Conservation (phyloP, 1,140 invertebrate species). For the Aphelinus certus region DNA sequence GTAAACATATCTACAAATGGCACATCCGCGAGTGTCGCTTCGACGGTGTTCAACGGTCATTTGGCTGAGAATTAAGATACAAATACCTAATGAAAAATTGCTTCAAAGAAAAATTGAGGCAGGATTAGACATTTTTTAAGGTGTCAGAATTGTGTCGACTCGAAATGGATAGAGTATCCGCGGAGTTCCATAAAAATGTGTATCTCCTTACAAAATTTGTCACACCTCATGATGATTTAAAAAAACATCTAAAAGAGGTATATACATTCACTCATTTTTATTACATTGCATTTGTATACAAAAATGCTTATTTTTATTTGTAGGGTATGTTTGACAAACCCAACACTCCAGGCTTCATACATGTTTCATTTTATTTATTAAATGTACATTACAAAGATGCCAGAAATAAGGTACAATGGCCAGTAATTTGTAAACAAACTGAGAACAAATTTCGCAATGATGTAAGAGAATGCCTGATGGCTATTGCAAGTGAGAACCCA, state of each 20-base stretch:
- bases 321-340: constrained; percentile 67
- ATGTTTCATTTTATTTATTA: constrained; percentile 64
- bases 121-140: too few species aligned
- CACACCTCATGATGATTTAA: constrained; percentile 52
- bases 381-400: constrained; percentile 59
- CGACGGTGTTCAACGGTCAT: not conserved
- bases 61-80: too few species aligned
- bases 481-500: constrained; percentile 51
- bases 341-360: constrained; percentile 64
- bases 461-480: constrained; percentile 51
- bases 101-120: too few species aligned
- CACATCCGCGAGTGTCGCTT: not conserved
- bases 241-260: constrained; percentile 57
- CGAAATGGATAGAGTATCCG: constrained; percentile 32
- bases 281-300: constrained; percentile 1
- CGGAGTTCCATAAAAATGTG: constrained; percentile 52
- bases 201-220: constrained; percentile 49
- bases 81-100: too few species aligned
- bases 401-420: constrained; percentile 64
- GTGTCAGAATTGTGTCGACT: too few species aligned
- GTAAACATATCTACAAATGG: not conserved
- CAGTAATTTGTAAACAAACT: constrained; percentile 62
- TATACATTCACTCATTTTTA: constrained; percentile 19
- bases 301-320: constrained; percentile 36
- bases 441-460: constrained; percentile 63